phyloP scores from a whole-genome alignment of 2,797 vertebrate genomes.

The Propithecus deckenii region DNA sequence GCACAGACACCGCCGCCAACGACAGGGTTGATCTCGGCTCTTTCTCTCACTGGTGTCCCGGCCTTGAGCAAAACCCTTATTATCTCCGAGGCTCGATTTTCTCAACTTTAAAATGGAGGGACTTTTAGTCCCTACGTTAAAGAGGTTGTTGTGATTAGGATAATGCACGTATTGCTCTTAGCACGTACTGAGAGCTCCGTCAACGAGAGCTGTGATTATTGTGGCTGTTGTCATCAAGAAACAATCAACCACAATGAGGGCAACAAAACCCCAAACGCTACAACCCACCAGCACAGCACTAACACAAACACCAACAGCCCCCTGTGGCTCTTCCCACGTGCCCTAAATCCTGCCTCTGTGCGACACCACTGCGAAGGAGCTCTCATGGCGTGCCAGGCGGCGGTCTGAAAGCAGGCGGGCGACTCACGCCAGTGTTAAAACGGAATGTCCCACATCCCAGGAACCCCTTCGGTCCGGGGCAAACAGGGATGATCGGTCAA shows the following conservation, averaged over 20 bases:
- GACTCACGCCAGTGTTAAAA: fast-evolving
- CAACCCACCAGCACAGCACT: background rate
- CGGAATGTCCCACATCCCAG: fast-evolving
- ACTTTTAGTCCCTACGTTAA: background rate
- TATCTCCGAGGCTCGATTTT: fast-evolving
- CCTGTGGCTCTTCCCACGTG: background rate
- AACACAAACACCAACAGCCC: background rate
- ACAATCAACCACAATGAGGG: background rate
- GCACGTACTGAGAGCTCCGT: fast-evolving
- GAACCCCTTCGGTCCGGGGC: background rate
- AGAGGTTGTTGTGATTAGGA: background rate
- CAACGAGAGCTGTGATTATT: background rate
- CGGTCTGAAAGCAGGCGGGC: background rate
- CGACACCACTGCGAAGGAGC: background rate
- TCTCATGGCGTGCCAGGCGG: background rate
- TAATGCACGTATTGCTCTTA: background rate
- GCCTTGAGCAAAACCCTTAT: background rate
- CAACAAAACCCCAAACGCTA: background rate
- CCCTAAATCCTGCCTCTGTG: background rate
- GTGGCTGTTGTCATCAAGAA: background rate
- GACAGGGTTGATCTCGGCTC: background rate
- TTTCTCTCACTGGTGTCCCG: background rate
- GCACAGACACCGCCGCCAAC: background rate
- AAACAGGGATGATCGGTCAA: background rate
- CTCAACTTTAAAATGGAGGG: background rate